Percentiles rank a stretch among this genome's conserved stretches.
phyloP scores from a whole-genome alignment of 2,888 invertebrate species.

The Monopis laevigella region DNA sequence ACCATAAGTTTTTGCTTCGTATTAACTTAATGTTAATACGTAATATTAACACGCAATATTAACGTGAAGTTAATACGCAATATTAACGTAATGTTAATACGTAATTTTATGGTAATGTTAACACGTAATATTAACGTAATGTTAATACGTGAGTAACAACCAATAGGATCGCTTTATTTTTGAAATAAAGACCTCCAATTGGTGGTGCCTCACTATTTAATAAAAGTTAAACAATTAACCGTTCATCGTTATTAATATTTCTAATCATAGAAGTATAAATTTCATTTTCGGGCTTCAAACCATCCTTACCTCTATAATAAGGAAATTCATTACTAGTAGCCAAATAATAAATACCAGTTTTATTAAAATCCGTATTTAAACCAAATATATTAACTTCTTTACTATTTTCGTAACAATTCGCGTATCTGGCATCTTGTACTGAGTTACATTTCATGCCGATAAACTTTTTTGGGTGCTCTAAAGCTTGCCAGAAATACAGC shows the following conservation, averaged over 20 bases:
- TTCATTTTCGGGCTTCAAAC: conserved; percentile 43
- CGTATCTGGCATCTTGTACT: conserved; percentile 44
- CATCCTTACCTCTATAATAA: conserved; percentile 43
- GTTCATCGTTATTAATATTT: conserved; percentile 37
- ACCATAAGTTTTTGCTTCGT: too few relatives aligned
- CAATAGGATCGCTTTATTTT: too few relatives aligned
- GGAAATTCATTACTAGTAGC: conserved; percentile 47
- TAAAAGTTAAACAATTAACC: conserved; percentile 26
- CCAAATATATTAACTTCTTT: conserved; percentile 38
- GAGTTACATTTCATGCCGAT: conserved; percentile 41
- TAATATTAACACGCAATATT: too few relatives aligned
- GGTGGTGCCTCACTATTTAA: too few relatives aligned
- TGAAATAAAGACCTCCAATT: too few relatives aligned
- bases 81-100: too few relatives aligned
- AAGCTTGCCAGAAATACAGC: conserved; percentile 50
- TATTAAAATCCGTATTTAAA: conserved; percentile 37
- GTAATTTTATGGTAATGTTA: too few relatives aligned
- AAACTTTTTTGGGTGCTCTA: conserved; percentile 51
- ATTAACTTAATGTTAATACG: too few relatives aligned
- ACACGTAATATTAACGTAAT: too few relatives aligned
- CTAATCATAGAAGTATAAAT: conserved; percentile 34
- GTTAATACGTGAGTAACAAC: too few relatives aligned
- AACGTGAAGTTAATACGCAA: too few relatives aligned
- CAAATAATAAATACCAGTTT: conserved; percentile 44
- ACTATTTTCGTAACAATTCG: conserved; percentile 42